Percentiles rank a stretch among this genome's conserved stretches.
Evolutionary conservation across 2,797 vertebrate genomes (phyloP).

Genomic region (Geotria australis): DNA sequence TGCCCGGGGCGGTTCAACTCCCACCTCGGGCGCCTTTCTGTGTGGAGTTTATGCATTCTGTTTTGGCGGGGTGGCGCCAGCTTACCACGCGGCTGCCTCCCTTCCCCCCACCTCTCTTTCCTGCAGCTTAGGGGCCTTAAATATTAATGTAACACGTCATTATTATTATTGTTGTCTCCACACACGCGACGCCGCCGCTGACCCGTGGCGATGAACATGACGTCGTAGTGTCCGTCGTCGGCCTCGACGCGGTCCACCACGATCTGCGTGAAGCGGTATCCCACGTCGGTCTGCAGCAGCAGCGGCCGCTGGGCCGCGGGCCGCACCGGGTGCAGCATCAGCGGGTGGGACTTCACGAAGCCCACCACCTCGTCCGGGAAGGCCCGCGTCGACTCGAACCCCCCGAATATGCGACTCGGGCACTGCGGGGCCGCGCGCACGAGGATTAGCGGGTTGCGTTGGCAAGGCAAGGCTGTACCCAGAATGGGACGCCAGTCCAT

Average conservation of each 20-base stretch:
- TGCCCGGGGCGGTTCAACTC: too few relatives aligned
- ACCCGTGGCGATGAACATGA: constrained; percentile 99
- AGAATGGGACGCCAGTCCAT: too few relatives aligned
- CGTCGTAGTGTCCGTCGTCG: constrained; percentile 83
- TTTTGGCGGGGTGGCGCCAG: too few relatives aligned
- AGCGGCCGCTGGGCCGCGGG: constrained; percentile 71
- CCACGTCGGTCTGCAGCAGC: constrained; percentile 79
- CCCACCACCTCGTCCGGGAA: constrained; percentile 91
- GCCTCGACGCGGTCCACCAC: constrained; percentile 88
- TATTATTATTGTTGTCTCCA: too few relatives aligned
- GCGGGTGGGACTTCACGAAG: constrained; percentile 77
- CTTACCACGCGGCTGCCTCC: too few relatives aligned
- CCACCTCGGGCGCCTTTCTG: too few relatives aligned
- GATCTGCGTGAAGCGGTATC: constrained; percentile 89
- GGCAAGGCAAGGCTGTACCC: too few relatives aligned
- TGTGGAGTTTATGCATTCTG: too few relatives aligned
- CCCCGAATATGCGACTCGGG: constrained; percentile 90
- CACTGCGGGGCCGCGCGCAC: constrained; percentile 25
- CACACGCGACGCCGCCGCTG: background rate
- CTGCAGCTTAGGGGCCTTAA: too few relatives aligned
- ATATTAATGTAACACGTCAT: too few relatives aligned
- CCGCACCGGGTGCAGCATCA: constrained; percentile 75
- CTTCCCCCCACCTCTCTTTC: too few relatives aligned
- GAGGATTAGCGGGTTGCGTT: background rate
- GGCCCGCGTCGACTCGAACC: constrained; percentile 86